Evolutionary conservation across 2,797 vertebrate genomes (phyloP).

Genomic region (Scolopax rusticola): DNA sequence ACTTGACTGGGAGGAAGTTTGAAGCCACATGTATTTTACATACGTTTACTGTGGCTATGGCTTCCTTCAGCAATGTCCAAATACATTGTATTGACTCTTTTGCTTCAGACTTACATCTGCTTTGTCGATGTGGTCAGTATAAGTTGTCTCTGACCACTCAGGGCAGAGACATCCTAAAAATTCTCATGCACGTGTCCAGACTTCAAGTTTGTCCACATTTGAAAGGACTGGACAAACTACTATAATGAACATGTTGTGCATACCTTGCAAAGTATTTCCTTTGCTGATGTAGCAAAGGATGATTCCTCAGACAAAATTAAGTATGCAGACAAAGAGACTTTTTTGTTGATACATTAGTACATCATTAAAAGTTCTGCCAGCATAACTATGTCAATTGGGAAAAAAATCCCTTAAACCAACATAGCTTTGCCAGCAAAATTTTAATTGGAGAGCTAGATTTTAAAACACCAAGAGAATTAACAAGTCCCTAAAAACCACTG

Average conservation of each 20-base stretch:
- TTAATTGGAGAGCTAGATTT: constrained; percentile 34
- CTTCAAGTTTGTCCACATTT: neutral
- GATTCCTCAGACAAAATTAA: neutral
- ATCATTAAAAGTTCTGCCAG: constrained; percentile 36
- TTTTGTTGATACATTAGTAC: neutral
- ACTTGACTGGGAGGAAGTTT: neutral
- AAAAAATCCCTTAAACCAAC: constrained; percentile 31
- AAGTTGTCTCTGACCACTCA: neutral
- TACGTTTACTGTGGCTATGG: neutral
- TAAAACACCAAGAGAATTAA: constrained; percentile 36
- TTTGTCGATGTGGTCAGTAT: neutral
- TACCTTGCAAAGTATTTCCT: neutral
- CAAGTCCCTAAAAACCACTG: neutral
- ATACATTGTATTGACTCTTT: neutral
- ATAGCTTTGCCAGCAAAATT: constrained; percentile 41
- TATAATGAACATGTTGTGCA: neutral
- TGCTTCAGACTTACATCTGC: neutral
- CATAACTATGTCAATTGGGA: constrained; percentile 4
- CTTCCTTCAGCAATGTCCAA: neutral
- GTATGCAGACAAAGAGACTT: neutral
- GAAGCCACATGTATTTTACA: neutral
- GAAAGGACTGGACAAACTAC: neutral
- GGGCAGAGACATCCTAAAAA: neutral
- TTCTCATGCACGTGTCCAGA: neutral
- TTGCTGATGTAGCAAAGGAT: neutral